These are phyloP conservation scores for Diachrysia chrysitis DNA, from an alignment of 2,888 invertebrate genomes.

Conservation along the genomic window DNA sequence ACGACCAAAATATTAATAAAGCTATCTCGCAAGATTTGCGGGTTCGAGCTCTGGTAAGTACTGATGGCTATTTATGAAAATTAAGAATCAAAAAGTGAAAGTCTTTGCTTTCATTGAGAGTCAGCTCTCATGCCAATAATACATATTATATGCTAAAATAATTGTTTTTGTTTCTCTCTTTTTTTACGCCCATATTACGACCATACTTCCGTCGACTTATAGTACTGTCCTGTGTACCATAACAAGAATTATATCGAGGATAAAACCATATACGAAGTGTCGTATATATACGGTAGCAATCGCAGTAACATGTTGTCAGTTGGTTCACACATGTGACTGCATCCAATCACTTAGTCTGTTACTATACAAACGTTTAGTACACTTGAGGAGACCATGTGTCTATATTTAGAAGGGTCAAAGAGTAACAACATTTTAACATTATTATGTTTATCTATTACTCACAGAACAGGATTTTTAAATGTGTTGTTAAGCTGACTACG, in stretches of 20 bases:
- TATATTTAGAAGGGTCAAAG: neutral
- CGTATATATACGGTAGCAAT: slow-evolving; percentile 15
- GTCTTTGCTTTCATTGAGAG: no score
- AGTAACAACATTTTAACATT: neutral
- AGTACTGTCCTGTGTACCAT: neutral
- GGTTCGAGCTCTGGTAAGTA: no score
- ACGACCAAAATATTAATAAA: no score
- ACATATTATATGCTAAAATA: no score
- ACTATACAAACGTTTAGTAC: neutral
- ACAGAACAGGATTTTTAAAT: neutral
- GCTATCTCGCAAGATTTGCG: no score
- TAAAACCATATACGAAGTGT: neutral
- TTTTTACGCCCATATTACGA: no score
- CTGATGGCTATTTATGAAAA: no score
- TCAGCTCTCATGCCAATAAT: no score
- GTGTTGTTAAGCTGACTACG: no score
- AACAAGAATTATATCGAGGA: neutral
- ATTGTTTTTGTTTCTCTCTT: no score
- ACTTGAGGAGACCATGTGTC: neutral
- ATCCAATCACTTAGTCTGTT: slow-evolving; percentile 34
- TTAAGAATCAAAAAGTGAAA: no score
- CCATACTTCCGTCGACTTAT: no score
- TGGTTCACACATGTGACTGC: neutral
- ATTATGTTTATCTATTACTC: neutral
- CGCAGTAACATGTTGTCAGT: slow-evolving; percentile 16